Evolutionary conservation across 2,797 vertebrate species (phyloP), one percentile per base, ranked within the genome.

Genomic region (Smutsia temminckii): DNA sequence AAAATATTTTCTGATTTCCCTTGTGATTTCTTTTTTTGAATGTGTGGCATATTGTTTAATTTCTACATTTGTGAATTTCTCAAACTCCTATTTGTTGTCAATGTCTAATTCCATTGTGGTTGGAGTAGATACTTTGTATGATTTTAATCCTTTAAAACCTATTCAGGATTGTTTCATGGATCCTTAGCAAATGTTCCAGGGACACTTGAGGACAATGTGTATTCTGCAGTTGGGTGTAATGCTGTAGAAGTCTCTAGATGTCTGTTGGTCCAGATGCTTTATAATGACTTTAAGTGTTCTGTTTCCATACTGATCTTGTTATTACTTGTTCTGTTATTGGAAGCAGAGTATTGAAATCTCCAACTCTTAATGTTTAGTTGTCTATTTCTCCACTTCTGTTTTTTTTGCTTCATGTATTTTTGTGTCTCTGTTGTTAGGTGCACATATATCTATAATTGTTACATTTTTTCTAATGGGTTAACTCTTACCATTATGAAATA

Each of bases 21-120:
- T 49, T 66, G 16, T 85, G 59, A 66, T 89, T 90, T 93, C 25
- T 85, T 74, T n/a, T 46, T 93, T 93, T 59, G 49, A 57, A 40
- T 2, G 7, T 59, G 53, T 75, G 40, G 5, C 75, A 5, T 89
- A 20, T 27, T 88, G 27, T 74, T 92, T 55, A 64, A 61, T 71
- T 86, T 80, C n/a, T 3, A 23, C n/a, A 25, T 77, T 77, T 71
- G 29, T 72, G 29, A 71, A 34, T 75, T 89, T 90, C 21, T 81
- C 51, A 72, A 64, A 42, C 34, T 63, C 57, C 1, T 68, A 79
- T 72, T 74, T 63, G 6, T 86, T 23, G 18, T 75, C 32, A 21
- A 55, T 93, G 64, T 78, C 46, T 64, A 63, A 85, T 80, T 89
- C 3, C 25, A 21, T n/a, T 92, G 49, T 49, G 27, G 6, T 86